A percentile compares a stretch with the other conserved stretches of the same genome.
phyloP scores from a whole-genome alignment of 2,888 invertebrate species.

The Chironomus riparius region DNA sequence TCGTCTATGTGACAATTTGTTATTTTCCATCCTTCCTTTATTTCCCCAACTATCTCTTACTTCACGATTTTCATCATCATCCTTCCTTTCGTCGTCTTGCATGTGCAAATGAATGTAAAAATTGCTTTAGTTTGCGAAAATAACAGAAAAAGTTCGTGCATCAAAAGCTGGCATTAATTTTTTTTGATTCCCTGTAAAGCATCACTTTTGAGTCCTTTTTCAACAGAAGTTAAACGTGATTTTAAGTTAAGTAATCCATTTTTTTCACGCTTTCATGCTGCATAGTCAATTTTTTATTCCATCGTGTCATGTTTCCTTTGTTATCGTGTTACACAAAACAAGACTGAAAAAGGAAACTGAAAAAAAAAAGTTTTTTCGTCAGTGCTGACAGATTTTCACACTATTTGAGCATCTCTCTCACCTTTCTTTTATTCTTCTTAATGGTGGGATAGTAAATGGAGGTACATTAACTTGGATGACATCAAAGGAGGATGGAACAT shows the following conservation, averaged over 20 bases:
- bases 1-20: constrained; percentile 2
- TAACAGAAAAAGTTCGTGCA: no score
- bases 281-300: neutral
- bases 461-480: neutral
- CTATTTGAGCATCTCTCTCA: neutral
- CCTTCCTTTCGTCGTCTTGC: no score
- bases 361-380: neutral
- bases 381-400: constrained; percentile 13
- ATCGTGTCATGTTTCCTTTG: constrained; percentile 3
- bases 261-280: neutral
- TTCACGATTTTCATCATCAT: neutral
- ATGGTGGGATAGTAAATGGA: neutral
- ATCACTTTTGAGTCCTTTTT: neutral
- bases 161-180: no score
- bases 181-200: neutral
- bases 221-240: constrained; percentile 9
- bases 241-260: neutral
- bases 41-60: neutral
- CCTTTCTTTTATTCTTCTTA: neutral
- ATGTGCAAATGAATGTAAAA: no score
- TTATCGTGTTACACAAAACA: neutral
- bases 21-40: neutral
- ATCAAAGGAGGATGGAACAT: neutral
- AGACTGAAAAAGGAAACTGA: neutral
- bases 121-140: no score